Base-by-base conservation (phyloP, 2,797 vertebrate genomes). In the Benthosema pterotum region DNA sequence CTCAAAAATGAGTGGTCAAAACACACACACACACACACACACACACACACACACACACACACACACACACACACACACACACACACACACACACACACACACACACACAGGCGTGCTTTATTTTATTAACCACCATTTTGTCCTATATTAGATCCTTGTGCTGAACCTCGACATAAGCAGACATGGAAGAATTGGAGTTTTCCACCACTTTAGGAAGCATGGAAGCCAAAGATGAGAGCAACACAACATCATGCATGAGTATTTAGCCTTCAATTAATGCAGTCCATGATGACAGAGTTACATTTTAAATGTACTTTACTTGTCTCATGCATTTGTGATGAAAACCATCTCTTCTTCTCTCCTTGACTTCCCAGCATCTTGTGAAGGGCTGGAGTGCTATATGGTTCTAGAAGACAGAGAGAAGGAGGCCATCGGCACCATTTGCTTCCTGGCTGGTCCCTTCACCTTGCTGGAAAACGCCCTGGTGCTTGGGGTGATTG, bases 401-500 rank as follows among this genome's bases (percentile, higher is more conserved):
- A 94, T 93, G 94, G 89, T 98, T 19, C 91, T 99, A 73, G 74
- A 2, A 0, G 0, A 57, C 0, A 14, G 17, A 0, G 94, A 96
- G 82, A 87, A 89, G 80, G 87, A 57, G 0, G 91, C 81, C 38
- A 91, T 98, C 0, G 83, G 92, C 2, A 75, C 89, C 6, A 89
- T 99, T 17, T 97, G 95, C 14, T 89, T 90, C 18, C 59, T 93
- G 69, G 87, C 94, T 0, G 96, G 96, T 17, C 88, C 90, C 0
- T 9, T 97, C 25, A 97, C 96, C 0, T 59, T 96, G 61, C 73
- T 96, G 18, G 95, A 94, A 83, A 99, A 99, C 52, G 16, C 71
- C 5, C 63, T 94, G 0, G 93, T 97, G 45, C 79, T 99, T 58
- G 89, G 65, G 8, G 76, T 97, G 74, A 95, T 98, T n/a, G 86